A percentile compares a stretch with the other conserved stretches of the same genome.
Evolutionary conservation across 1,140 invertebrate genomes (phyloP).

Genomic region (Bathynomus jamesi): DNA sequence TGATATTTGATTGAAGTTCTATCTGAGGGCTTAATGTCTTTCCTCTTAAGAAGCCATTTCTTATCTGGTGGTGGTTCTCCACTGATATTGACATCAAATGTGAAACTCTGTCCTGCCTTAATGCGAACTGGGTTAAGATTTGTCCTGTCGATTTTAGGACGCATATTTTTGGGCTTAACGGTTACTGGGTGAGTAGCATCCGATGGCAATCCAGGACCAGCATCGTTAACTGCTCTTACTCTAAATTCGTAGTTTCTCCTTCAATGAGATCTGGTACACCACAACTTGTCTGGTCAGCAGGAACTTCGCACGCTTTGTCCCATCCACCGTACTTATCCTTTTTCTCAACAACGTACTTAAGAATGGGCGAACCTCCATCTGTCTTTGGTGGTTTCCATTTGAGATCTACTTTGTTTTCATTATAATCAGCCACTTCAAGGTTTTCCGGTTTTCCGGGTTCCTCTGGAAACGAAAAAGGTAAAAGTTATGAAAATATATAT

Average conservation of each 20-base stretch:
- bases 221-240: constrained; percentile 82
- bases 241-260: constrained; percentile 86
- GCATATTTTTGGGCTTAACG: constrained; percentile 76
- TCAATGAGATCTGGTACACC: constrained; percentile 82
- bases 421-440: constrained; percentile 88
- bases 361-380: constrained; percentile 79
- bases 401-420: constrained; percentile 87
- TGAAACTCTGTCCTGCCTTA: constrained; percentile 80
- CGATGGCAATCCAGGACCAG: constrained; percentile 85
- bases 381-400: constrained; percentile 70
- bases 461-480: constrained; percentile 55
- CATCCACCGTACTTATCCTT: constrained; percentile 90
- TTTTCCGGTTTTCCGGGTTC: constrained; percentile 88
- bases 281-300: constrained; percentile 67
- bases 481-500: too few relatives aligned
- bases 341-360: constrained; percentile 81
- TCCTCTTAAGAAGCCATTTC: constrained; percentile 69
- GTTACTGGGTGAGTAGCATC: constrained; percentile 78
- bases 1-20: constrained; percentile 41
- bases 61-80: constrained; percentile 85
- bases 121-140: constrained; percentile 75
- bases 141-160: constrained; percentile 79
- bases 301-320: constrained; percentile 80
- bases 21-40: constrained; percentile 56
- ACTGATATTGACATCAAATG: constrained; percentile 70